Conservation (phyloP, 2,888 invertebrate species). For the Ormia ochracea region DNA sequence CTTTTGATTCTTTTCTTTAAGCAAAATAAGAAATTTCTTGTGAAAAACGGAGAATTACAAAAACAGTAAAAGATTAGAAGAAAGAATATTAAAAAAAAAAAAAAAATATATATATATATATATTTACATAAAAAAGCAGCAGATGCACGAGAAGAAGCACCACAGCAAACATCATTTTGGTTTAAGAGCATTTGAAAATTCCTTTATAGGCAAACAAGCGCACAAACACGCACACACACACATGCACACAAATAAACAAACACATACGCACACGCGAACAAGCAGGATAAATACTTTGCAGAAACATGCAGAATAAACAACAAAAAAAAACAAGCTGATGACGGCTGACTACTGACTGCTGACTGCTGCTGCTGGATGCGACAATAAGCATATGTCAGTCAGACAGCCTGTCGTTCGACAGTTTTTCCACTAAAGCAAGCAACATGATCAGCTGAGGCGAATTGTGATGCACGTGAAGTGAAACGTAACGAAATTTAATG, state of each 20-base stretch:
- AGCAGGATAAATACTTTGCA: not conserved
- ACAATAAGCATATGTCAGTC: constrained; percentile 32
- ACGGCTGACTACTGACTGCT: too few relatives aligned
- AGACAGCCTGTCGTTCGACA: not conserved
- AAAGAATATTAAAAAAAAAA: too few relatives aligned
- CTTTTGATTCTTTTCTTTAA: not conserved
- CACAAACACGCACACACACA: not conserved
- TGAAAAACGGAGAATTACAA: constrained; percentile 11
- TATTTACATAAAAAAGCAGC: constrained; percentile 33
- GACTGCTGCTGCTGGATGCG: too few relatives aligned
- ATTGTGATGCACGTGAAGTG: constrained; percentile 37
- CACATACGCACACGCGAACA: not conserved
- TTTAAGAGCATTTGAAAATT: constrained; percentile 32
- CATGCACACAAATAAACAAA: not conserved
- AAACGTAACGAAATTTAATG: constrained; percentile 32
- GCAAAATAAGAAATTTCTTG: constrained; percentile 3
- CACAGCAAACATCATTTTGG: constrained; percentile 31
- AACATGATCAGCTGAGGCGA: constrained; percentile 50
- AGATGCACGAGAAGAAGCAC: constrained; percentile 30
- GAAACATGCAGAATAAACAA: not conserved
- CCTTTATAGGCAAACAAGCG: not conserved
- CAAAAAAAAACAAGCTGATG: not conserved
- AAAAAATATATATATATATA: constrained; percentile 29
- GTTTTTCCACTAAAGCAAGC: constrained; percentile 15
- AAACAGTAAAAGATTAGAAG: constrained; percentile 28